Conservation (phyloP, 2,797 vertebrate species). For the Coranthus polyacanthus region DNA sequence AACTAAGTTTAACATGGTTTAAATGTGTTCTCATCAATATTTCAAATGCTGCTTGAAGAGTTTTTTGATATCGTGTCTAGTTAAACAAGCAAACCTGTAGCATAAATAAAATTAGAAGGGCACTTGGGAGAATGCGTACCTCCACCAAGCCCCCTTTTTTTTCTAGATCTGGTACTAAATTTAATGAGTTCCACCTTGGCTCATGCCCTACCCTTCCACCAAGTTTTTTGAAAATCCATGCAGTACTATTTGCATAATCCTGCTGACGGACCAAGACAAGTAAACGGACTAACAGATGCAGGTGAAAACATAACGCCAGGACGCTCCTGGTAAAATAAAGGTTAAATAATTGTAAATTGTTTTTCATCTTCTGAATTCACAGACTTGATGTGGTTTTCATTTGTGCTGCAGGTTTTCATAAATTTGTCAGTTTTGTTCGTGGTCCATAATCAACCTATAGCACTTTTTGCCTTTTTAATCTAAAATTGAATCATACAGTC, state of each 20-base stretch:
- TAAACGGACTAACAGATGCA: no score
- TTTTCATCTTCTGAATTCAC: slow-evolving; percentile 33
- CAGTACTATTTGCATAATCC: no score
- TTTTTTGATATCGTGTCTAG: slow-evolving; percentile 18
- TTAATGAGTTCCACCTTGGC: no score
- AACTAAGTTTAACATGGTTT: slow-evolving; percentile 10
- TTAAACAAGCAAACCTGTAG: slow-evolving; percentile 22
- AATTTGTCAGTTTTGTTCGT: slow-evolving; percentile 11
- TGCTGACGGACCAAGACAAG: no score
- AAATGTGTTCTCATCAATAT: slow-evolving; percentile 20
- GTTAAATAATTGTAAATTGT: background rate
- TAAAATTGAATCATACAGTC: slow-evolving; percentile 7
- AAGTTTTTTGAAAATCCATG: no score
- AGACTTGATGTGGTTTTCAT: no score
- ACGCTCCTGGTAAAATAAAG: no score
- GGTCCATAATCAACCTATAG: slow-evolving; percentile 12
- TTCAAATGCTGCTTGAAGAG: slow-evolving; percentile 36
- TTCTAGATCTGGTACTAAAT: no score
- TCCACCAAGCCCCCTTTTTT: no score
- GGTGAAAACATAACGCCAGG: background rate
- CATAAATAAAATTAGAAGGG: slow-evolving; percentile 10
- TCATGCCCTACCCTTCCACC: no score
- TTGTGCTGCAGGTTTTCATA: slow-evolving; percentile 15
- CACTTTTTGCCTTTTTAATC: slow-evolving; percentile 44
- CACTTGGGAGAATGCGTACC: no score